Evolutionary conservation across 1,140 invertebrate species (phyloP).

Genomic region (Phenacoccus solenopsis): DNA sequence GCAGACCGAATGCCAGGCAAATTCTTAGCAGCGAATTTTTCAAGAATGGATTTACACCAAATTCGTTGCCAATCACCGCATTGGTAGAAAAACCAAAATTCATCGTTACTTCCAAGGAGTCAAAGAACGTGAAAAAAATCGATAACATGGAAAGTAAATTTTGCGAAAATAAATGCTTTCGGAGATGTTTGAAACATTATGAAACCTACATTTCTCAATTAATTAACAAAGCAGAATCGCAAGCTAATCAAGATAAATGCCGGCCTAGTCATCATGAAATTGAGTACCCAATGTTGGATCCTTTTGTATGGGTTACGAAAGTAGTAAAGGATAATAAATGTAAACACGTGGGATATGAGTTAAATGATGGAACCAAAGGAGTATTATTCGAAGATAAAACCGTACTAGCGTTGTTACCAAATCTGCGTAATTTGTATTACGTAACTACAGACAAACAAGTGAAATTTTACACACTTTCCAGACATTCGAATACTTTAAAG

Average conservation of each 20-base stretch:
- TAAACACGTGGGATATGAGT: background rate
- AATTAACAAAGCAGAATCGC: background rate
- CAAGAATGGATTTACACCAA: conserved; percentile 4
- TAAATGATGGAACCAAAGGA: conserved; percentile 6
- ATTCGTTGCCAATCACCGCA: background rate
- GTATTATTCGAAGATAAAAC: conserved; percentile 10
- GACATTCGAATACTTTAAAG: background rate
- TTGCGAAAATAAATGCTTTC: conserved; percentile 9
- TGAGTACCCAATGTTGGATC: background rate
- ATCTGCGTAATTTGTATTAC: conserved; percentile 2
- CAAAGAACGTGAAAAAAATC: background rate
- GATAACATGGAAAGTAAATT: background rate
- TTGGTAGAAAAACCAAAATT: conserved; percentile 8
- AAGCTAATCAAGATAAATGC: background rate
- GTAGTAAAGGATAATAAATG: background rate
- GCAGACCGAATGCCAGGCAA: background rate
- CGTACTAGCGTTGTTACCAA: background rate
- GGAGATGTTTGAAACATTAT: background rate
- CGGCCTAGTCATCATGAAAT: background rate
- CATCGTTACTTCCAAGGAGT: background rate
- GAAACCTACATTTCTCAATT: background rate
- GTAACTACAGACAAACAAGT: background rate
- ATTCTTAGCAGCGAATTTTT: background rate
- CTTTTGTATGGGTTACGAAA: background rate
- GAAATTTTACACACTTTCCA: background rate